phyloP scores from a whole-genome alignment of 2,113 vertebrate genomes.

The Lamprologus callipterus region DNA sequence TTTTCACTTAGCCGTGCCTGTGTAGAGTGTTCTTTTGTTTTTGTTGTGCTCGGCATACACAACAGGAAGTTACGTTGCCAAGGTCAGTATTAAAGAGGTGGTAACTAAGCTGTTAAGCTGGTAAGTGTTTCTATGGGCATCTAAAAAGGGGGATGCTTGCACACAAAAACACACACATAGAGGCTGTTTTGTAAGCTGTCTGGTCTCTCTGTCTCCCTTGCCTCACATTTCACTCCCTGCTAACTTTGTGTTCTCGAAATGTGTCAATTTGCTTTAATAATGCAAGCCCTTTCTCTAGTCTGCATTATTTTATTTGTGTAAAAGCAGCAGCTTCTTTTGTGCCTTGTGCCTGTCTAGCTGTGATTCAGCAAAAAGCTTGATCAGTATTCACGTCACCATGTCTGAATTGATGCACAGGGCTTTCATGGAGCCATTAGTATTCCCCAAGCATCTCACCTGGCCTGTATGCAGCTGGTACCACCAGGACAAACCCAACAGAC shows the following conservation, averaged over 20 bases:
- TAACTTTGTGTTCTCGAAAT: background rate
- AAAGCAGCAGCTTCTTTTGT: background rate
- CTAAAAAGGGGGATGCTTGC: slow-evolving; percentile 1
- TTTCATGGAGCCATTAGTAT: slow-evolving; percentile 62
- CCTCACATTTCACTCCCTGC: background rate
- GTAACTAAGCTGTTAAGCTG: slow-evolving; percentile 23
- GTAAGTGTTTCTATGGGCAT: slow-evolving; percentile 3
- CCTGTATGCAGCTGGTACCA: slow-evolving; percentile 50
- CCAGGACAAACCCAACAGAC: slow-evolving; percentile 7
- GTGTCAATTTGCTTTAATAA: background rate
- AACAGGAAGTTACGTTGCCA: slow-evolving; percentile 42
- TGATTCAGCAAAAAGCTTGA: slow-evolving; percentile 59
- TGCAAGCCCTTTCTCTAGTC: background rate
- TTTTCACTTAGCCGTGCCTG: background rate
- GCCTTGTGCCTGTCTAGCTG: slow-evolving; percentile 5
- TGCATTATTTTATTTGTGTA: background rate
- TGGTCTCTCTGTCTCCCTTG: background rate
- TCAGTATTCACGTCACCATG: slow-evolving; percentile 50
- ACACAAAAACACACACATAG: background rate
- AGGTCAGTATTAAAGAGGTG: background rate
- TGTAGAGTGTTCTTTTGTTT: background rate
- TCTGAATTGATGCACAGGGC: slow-evolving; percentile 9
- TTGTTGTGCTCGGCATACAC: background rate
- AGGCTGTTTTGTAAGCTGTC: background rate
- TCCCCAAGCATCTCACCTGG: slow-evolving; percentile 33